These are phyloP conservation scores for Leucoraja erinaceus DNA, from an alignment of 2,113 vertebrate genomes.

Conservation along the genomic window DNA sequence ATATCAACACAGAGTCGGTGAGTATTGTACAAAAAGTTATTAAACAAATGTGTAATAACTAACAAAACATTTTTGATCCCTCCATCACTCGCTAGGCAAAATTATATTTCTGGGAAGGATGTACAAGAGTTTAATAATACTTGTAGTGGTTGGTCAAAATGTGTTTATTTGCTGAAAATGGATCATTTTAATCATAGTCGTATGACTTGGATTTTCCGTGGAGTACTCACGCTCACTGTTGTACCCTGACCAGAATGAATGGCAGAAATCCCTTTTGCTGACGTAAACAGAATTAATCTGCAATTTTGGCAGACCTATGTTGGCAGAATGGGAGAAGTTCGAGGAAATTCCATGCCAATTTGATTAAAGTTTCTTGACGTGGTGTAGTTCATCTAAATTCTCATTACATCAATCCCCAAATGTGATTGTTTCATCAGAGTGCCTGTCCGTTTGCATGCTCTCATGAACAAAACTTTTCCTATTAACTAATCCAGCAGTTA, in stretches of 20 bases:
- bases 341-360: neutral
- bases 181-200: neutral
- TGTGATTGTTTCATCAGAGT: neutral
- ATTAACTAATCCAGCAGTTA: neutral
- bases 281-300: neutral
- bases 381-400: neutral
- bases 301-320: neutral
- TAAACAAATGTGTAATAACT: neutral
- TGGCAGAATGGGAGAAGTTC: neutral
- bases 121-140: neutral
- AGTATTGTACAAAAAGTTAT: conserved; percentile 44
- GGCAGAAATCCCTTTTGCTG: neutral
- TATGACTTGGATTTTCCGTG: neutral
- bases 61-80: neutral
- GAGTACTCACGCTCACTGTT: neutral
- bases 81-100: neutral
- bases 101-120: neutral
- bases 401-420: neutral
- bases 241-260: neutral
- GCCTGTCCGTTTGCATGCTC: neutral
- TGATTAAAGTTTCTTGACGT: neutral
- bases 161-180: neutral
- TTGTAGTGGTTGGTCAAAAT: neutral
- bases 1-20: conserved; percentile 69
- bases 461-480: neutral